Conservation (phyloP, 1,140 invertebrate species). For the Drosophila busckii region DNA sequence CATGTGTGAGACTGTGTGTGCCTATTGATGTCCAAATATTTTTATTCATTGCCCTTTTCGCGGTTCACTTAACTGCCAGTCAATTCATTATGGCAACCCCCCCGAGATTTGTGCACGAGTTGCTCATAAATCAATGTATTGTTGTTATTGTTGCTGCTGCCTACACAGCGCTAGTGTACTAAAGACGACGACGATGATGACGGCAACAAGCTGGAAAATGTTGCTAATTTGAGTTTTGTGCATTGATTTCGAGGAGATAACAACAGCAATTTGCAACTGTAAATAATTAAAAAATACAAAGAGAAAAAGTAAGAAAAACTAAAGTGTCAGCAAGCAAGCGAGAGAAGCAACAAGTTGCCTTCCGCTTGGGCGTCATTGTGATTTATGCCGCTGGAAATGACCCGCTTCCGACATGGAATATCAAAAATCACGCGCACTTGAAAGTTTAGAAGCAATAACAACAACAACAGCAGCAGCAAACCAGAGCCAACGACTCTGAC, state of each 20-base stretch:
- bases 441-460: constrained; percentile 50
- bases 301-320: constrained; percentile 2
- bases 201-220: constrained; percentile 71
- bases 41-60: constrained; percentile 74
- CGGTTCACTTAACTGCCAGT: constrained; percentile 69
- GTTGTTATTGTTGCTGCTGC: constrained; percentile 27
- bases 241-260: constrained; percentile 17
- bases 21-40: constrained; percentile 75
- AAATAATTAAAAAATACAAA: constrained; percentile 2
- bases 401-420: constrained; percentile 73
- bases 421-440: constrained; percentile 65
- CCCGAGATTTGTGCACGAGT: constrained; percentile 54
- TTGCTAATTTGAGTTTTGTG: constrained; percentile 59
- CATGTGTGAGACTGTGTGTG: constrained; percentile 10
- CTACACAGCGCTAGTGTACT: background rate
- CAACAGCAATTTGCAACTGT: constrained; percentile 34
- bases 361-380: constrained; percentile 49
- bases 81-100: constrained; percentile 61
- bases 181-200: constrained; percentile 31
- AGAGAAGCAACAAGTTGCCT: constrained; percentile 60
- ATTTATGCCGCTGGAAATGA: constrained; percentile 74
- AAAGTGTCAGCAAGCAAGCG: constrained; percentile 13
- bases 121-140: constrained; percentile 71
- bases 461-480: constrained; percentile 5
- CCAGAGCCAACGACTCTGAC: background rate